Conservation (phyloP, 2,113 vertebrate genomes). For the Pelobates fuscus region DNA sequence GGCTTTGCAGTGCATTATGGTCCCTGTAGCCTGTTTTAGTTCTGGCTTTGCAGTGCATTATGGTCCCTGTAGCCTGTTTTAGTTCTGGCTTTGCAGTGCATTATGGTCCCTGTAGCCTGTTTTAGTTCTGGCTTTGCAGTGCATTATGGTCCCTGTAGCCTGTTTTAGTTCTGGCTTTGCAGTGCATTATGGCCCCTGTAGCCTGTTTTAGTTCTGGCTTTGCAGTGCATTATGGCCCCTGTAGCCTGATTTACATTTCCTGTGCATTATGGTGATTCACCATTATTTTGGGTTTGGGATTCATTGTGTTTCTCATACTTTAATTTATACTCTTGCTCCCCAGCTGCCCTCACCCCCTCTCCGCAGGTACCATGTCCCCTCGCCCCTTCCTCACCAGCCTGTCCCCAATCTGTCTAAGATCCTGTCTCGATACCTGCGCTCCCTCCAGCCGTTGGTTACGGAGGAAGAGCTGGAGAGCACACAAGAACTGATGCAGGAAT, state of each 20-base stretch:
- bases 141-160: no score
- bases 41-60: background rate
- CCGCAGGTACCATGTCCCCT: constrained; percentile 27
- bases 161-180: background rate
- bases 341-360: constrained; percentile 2
- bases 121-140: no score
- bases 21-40: no score
- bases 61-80: background rate
- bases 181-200: background rate
- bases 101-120: no score
- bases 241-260: background rate
- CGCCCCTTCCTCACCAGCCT: constrained; percentile 68
- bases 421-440: constrained; percentile 69
- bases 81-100: no score
- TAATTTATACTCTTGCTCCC: background rate
- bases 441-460: constrained; percentile 75
- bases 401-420: constrained; percentile 73
- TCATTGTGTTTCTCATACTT: no score
- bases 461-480: constrained; percentile 75
- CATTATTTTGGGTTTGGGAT: no score
- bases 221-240: background rate
- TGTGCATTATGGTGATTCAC: background rate
- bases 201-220: background rate
- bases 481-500: constrained; percentile 67
- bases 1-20: no score